Evolutionary conservation across 2,888 invertebrate species (phyloP).

Genomic region (Drosophila putrida): DNA sequence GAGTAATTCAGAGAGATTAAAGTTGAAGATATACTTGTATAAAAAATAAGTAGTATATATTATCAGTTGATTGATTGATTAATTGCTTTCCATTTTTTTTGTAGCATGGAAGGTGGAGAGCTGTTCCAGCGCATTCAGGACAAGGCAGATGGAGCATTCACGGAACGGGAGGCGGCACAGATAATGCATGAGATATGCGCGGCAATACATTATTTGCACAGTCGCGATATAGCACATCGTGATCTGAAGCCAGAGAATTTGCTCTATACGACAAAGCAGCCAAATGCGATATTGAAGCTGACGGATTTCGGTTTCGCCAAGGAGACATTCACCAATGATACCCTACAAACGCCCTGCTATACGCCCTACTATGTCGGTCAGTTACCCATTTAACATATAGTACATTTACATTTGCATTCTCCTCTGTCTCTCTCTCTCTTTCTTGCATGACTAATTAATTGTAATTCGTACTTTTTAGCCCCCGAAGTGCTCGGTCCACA

Average conservation of each 20-base stretch:
- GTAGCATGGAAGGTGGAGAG: constrained; percentile 98
- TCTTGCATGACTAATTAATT: constrained; percentile 6
- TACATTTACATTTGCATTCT: background rate
- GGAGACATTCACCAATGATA: constrained; percentile 93
- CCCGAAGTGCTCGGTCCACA: constrained; percentile 96
- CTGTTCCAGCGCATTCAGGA: constrained; percentile 98
- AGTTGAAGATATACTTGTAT: too few species aligned
- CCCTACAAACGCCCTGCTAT: constrained; percentile 98
- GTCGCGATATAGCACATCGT: constrained; percentile 97
- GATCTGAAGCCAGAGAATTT: constrained; percentile 99
- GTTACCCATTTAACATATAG: too few species aligned
- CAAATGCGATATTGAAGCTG: constrained; percentile 94
- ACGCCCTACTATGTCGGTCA: constrained; percentile 99
- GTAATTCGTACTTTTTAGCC: constrained; percentile 65
- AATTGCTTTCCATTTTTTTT: background rate
- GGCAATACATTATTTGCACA: constrained; percentile 97
- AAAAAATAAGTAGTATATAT: too few species aligned
- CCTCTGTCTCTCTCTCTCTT: too few species aligned
- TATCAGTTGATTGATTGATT: too few species aligned
- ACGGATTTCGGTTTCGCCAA: constrained; percentile 99
- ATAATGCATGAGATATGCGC: constrained; percentile 98
- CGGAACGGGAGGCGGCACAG: constrained; percentile 97
- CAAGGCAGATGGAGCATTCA: constrained; percentile 95
- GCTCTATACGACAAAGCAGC: constrained; percentile 92
- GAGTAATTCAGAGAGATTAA: too few species aligned